Evolutionary conservation across 2,888 invertebrate species (phyloP), one percentile per base, ranked within the genome.

Genomic region (Platypus cylindrus): DNA sequence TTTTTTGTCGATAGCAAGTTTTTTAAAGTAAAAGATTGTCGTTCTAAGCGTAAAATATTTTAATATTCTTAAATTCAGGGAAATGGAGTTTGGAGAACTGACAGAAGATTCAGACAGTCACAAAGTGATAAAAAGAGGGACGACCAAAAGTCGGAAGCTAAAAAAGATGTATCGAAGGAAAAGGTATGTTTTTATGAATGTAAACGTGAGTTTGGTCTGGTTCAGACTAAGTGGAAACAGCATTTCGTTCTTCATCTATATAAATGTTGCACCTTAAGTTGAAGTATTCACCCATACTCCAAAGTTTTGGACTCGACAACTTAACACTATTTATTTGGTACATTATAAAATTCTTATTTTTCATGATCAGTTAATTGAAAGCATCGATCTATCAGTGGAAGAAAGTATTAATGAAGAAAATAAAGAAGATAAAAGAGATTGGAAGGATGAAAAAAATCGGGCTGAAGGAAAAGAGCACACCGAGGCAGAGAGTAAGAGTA

Each of bases 361-460:
- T 9, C 20, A 20, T 20, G 5, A 7, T 27, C 15, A 11, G 8
- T 27, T 16, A 4, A 27, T 27, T 14, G 5, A 3, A 8, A 27
- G 27, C 32, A 34, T n/a, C n/a, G n/a, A n/a, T n/a, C n/a, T n/a
- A 8, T 17, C 30, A 5, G 34, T 9, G 26, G 36, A 41, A 18
- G 52, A 51, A 12, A 41, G 29, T 9, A 42, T 35, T 17, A 48
- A 51, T 26, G 49, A 49, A 5, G 45, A 43, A 17, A 39, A 35
- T 22, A 45, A 47, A 15, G 52, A 49, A 13, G 43, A 45, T 36
- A 59, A 59, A 39, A 45, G 58, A 22, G 59, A 58, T 27, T 59
- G 58, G 58, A 56, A 56, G 36, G 56, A 55, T 37, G 58, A 57
- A 38, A 58, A 59, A 40, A 58, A 56, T 33, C 39, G 31, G 5